Evolutionary conservation across 2,797 vertebrate genomes (phyloP).

Genomic region (Phoxinus dragarum): DNA sequence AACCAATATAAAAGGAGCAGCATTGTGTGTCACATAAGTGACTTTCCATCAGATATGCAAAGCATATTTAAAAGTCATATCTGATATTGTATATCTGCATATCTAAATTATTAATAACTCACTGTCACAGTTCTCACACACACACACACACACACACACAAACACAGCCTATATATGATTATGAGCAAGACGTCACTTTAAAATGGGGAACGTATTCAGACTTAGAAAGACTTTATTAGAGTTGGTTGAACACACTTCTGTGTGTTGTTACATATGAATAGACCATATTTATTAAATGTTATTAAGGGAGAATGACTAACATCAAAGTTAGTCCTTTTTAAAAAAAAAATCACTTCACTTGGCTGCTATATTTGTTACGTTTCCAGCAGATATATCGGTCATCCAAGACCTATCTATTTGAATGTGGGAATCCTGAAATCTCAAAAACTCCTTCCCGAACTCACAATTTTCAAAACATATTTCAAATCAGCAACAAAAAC

Average conservation of each 20-base stretch:
- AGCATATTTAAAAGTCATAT: not conserved
- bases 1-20: not conserved
- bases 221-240: too few species aligned
- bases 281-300: too few species aligned
- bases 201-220: too few species aligned
- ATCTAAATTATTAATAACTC: not conserved
- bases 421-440: too few species aligned
- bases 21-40: not conserved
- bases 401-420: not conserved
- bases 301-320: too few species aligned
- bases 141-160: too few species aligned
- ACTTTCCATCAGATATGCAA: slow-evolving; percentile 19
- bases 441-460: not conserved
- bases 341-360: too few species aligned
- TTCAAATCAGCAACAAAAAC: not conserved
- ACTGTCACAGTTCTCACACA: not conserved
- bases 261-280: too few species aligned
- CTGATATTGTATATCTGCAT: not conserved
- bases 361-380: not conserved
- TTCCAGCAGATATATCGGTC: not conserved
- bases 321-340: too few species aligned
- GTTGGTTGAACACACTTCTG: too few species aligned
- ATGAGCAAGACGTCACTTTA: too few species aligned
- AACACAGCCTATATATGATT: too few species aligned
- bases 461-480: not conserved